phyloP scores from a whole-genome alignment of 1,140 invertebrate genomes.

The Notospermus geniculatus region DNA sequence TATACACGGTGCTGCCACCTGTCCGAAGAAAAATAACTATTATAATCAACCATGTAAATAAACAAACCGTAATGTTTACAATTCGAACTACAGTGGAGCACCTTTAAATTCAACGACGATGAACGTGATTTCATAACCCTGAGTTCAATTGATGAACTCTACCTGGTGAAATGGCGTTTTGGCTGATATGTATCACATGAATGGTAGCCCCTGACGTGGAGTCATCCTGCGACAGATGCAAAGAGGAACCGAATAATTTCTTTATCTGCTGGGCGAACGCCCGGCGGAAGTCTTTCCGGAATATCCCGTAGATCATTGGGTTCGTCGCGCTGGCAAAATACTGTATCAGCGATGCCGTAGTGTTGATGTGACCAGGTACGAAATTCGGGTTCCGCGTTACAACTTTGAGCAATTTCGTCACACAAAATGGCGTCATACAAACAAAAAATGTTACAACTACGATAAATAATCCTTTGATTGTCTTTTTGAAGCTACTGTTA shows the following conservation, averaged over 20 bases:
- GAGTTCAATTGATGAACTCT: too few species aligned
- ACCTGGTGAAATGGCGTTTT: too few species aligned
- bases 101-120: too few species aligned
- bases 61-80: too few species aligned
- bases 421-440: conserved; percentile 55
- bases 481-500: conserved; percentile 23
- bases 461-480: conserved; percentile 45
- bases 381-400: conserved; percentile 11
- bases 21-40: too few species aligned
- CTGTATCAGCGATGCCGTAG: conserved; percentile 40
- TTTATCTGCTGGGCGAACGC: conserved; percentile 26
- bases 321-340: conserved; percentile 49
- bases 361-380: conserved; percentile 43
- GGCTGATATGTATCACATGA: too few species aligned
- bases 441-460: conserved; percentile 50
- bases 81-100: too few species aligned
- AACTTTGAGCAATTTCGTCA: conserved; percentile 55
- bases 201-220: too few species aligned
- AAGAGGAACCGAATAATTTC: not conserved
- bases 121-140: too few species aligned
- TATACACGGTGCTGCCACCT: too few species aligned
- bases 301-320: conserved; percentile 54
- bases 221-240: not conserved
- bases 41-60: too few species aligned
- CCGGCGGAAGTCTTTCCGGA: conserved; percentile 48